These are phyloP conservation scores for Itoplectis maculator DNA, from an alignment of 2,888 invertebrate species.

Conservation along the genomic window DNA sequence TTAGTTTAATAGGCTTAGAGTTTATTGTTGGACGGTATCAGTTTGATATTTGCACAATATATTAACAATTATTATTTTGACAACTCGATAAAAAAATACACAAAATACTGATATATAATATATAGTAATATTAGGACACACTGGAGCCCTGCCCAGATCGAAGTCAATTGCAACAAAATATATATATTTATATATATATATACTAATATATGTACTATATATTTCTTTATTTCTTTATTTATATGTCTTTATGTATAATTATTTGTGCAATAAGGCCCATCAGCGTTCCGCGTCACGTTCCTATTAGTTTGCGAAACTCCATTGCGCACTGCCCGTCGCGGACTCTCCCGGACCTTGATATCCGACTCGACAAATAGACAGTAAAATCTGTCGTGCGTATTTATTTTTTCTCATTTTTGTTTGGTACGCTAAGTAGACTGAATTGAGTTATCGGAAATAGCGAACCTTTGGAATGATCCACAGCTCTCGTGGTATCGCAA, in stretches of 20 bases:
- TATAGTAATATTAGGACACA: conserved; percentile 68
- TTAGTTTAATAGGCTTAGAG: conserved; percentile 77
- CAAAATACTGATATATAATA: conserved; percentile 82
- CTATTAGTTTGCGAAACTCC: conserved; percentile 58
- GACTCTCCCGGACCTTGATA: conserved; percentile 8
- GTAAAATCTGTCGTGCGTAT: not conserved
- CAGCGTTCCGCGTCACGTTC: conserved; percentile 70
- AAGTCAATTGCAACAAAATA: conserved; percentile 81
- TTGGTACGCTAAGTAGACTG: not conserved
- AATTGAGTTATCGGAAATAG: conserved; percentile 1
- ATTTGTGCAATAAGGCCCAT: conserved; percentile 72
- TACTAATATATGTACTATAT: conserved; percentile 33
- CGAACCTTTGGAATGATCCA: not conserved
- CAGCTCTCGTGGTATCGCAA: conserved; percentile 22
- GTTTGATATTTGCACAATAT: conserved; percentile 83
- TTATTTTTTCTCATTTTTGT: not conserved
- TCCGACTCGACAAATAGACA: conserved; percentile 19
- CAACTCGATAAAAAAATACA: conserved; percentile 79
- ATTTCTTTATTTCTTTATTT: conserved; percentile 70
- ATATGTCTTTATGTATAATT: conserved; percentile 72
- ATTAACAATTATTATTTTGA: conserved; percentile 82
- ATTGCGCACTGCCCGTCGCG: conserved; percentile 57
- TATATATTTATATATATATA: conserved; percentile 59
- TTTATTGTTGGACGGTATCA: conserved; percentile 84
- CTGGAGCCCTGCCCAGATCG: conserved; percentile 81